These are phyloP conservation scores for Mesorhabditis belari DNA, from an alignment of 2,888 invertebrate species.

Conservation along the genomic window DNA sequence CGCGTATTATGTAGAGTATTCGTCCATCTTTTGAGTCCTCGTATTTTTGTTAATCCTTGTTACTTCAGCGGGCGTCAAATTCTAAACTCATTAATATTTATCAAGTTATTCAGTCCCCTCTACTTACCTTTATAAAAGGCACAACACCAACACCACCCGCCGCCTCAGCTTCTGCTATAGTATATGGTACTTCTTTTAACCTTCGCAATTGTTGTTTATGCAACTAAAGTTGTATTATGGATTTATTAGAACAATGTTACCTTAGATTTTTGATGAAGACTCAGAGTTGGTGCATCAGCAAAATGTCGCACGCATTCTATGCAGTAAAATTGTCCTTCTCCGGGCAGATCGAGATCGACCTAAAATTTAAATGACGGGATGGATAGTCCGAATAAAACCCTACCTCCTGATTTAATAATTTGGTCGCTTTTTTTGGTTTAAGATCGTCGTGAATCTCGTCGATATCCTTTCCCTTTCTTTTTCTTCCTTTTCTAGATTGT, in stretches of 20 bases:
- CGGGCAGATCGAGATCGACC: slow-evolving; percentile 54
- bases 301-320: slow-evolving; percentile 55
- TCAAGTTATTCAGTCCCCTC: neutral
- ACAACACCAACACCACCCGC: slow-evolving; percentile 33
- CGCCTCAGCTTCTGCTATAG: slow-evolving; percentile 41
- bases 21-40: neutral
- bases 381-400: neutral
- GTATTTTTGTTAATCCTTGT: neutral
- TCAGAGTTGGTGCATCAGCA: slow-evolving; percentile 29
- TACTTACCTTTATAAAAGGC: neutral
- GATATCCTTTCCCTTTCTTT: slow-evolving; percentile 57
- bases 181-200: slow-evolving; percentile 46
- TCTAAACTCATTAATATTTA: neutral
- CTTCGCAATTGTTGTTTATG: slow-evolving; percentile 19
- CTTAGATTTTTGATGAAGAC: slow-evolving; percentile 40
- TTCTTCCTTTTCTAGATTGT: slow-evolving; percentile 48
- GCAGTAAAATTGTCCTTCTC: slow-evolving; percentile 58
- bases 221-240: slow-evolving; percentile 3
- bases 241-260: slow-evolving; percentile 11
- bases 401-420: slow-evolving; percentile 53
- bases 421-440: slow-evolving; percentile 53
- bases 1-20: neutral
- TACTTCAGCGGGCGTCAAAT: neutral
- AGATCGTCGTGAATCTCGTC: slow-evolving; percentile 58
- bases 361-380: slow-evolving; percentile 6